Conservation (phyloP, 2,888 invertebrate genomes). For the Polyommatus icarus region DNA sequence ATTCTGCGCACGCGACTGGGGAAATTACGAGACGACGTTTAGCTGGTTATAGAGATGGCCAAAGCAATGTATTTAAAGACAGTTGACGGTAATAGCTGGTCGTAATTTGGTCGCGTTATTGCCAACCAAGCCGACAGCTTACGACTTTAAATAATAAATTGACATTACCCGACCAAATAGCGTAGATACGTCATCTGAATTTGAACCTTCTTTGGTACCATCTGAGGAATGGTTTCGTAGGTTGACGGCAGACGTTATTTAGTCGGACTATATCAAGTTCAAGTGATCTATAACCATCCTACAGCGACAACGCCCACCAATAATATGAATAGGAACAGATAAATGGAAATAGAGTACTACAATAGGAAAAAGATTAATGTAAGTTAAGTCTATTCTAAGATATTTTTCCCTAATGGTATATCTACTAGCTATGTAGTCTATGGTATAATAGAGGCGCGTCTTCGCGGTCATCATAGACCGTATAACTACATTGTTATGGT, state of each 20-base stretch:
- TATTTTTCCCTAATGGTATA: neutral
- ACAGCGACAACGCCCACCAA: no score
- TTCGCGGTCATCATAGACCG: neutral
- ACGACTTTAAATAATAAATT: no score
- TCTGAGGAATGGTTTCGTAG: no score
- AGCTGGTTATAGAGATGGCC: neutral
- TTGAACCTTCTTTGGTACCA: no score
- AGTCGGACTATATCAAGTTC: no score
- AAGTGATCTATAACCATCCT: no score
- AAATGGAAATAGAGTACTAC: neutral
- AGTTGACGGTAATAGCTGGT: no score
- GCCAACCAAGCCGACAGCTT: no score
- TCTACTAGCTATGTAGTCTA: neutral
- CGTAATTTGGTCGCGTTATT: no score
- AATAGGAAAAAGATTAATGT: neutral
- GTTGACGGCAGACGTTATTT: no score
- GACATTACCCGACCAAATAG: no score
- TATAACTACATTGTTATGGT: constrained; percentile 2
- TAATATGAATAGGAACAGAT: neutral
- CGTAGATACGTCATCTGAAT: no score
- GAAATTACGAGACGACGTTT: constrained; percentile 43
- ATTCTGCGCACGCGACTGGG: constrained; percentile 44
- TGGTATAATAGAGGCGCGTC: neutral
- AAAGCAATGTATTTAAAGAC: neutral
- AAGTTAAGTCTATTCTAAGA: neutral